These are phyloP conservation scores for Microdon myrmicae DNA, from an alignment of 2,888 invertebrate species.

Conservation along the genomic window DNA sequence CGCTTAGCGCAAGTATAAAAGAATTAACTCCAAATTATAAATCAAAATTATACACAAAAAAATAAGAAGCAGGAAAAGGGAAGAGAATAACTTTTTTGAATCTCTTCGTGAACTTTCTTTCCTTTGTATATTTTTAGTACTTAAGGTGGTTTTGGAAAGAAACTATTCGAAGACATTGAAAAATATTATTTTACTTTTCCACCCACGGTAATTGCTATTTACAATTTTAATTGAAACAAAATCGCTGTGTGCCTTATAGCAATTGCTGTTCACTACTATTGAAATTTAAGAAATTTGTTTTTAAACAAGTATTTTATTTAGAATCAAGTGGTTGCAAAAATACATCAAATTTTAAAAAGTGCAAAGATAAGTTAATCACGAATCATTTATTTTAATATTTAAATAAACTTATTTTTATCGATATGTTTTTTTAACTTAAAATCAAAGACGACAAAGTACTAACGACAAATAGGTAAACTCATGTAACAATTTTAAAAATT, in stretches of 20 bases:
- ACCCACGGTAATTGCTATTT: conserved; percentile 64
- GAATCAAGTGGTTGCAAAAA: too few species aligned
- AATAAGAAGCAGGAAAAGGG: conserved; percentile 31
- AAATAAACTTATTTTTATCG: conserved; percentile 39
- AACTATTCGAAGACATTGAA: conserved; percentile 30
- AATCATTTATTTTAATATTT: conserved; percentile 26
- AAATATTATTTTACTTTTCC: conserved; percentile 23
- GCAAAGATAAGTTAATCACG: conserved; percentile 37
- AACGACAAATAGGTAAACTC: too few species aligned
- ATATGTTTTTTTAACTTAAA: conserved; percentile 48
- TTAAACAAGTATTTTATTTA: too few species aligned
- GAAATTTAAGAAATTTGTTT: too few species aligned
- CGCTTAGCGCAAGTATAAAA: conserved; percentile 45
- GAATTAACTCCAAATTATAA: neutral
- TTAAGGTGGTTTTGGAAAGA: conserved; percentile 53
- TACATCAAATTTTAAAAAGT: conserved; percentile 53
- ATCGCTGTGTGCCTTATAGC: conserved; percentile 86
- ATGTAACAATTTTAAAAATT: too few species aligned
- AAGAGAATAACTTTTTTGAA: conserved; percentile 22
- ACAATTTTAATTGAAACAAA: conserved; percentile 67
- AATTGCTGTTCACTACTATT: conserved; percentile 73
- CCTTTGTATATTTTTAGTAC: conserved; percentile 53
- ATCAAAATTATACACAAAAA: neutral
- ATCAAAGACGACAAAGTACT: conserved; percentile 39
- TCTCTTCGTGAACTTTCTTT: conserved; percentile 39